Evolutionary conservation across 2,797 vertebrate genomes (phyloP), one percentile per base, ranked within the genome.

Genomic region (Acrocephalus scirpaceus): DNA sequence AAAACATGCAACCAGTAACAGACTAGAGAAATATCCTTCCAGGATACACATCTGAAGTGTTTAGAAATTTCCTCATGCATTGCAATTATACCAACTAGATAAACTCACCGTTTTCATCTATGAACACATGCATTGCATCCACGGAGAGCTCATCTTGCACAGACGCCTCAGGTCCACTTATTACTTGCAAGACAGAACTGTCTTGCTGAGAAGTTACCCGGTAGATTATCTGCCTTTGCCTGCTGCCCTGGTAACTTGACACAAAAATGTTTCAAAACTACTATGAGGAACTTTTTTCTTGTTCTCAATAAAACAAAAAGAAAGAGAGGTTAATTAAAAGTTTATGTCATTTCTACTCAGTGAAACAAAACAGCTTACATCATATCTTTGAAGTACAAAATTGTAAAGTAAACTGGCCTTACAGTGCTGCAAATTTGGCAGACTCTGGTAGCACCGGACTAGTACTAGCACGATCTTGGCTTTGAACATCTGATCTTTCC

Each of bases 121-220:
- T 98, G 95, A 98, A 98, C 58, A 98, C 97, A 1, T 98, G 98
- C 97, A 98, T 97, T 19, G 98, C 98, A 34, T 98, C 98, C 95
- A 97, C 78, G 2, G 98, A 98, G 13, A 97, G 95, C 48, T 98
- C 98, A 40, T 98, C 98, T 86, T 98, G 98, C 62, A 97, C 92
- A 51, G 99, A 99, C 0, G 99, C 99, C 85, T 99, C 99, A 29
- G 99, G 99, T 96, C 99, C 98, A 93, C 99, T 99, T 98, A 99
- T 99, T 96, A 99, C 99, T 98, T 99, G 99, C 96, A 99, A 97
- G 98, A 99, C 98, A 71, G 99, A 99, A 95, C 99, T 99, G 94
- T 99, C 99, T 65, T 99, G 99, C 90, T 99, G 99, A 76, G 99
- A 99, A 34, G 99, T 99, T 81, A 98, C 98, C 34, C 98, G 95